Evolutionary conservation across 37 sponge, comb jelly and placozoan genomes (phyloP).

Genomic region (Halichondria panicea): DNA sequence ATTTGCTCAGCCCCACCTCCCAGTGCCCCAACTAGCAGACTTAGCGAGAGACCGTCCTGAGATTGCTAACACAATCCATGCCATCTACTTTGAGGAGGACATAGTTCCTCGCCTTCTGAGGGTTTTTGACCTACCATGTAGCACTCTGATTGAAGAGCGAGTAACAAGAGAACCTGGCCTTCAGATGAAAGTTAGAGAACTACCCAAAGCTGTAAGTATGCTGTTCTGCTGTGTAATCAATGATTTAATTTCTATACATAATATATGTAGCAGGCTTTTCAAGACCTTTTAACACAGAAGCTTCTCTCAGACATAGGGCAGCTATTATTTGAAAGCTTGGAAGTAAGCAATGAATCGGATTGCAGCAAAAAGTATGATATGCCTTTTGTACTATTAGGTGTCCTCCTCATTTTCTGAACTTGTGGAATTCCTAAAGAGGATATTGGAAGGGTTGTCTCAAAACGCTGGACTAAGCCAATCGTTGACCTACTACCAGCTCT

Average conservation of each 20-base stretch:
- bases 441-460: not conserved
- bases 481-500: no score
- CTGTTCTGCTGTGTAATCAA: no score
- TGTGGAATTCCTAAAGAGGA: not conserved
- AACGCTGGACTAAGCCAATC: no score
- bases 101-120: not conserved
- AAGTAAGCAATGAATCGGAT: no score
- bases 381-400: no score
- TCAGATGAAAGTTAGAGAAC: not conserved
- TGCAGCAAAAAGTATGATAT: no score
- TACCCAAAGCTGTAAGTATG: not conserved
- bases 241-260: not conserved
- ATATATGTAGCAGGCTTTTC: not conserved
- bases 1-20: slow-evolving; percentile 8
- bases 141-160: no score
- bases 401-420: not conserved
- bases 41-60: not conserved
- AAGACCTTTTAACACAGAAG: not conserved
- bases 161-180: not conserved
- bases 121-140: not conserved
- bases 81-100: not conserved
- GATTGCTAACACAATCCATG: not conserved
- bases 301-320: no score
- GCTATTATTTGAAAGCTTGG: no score
- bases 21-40: not conserved